phyloP scores from a whole-genome alignment of 2,888 invertebrate genomes.

The Pammene fasciana region DNA sequence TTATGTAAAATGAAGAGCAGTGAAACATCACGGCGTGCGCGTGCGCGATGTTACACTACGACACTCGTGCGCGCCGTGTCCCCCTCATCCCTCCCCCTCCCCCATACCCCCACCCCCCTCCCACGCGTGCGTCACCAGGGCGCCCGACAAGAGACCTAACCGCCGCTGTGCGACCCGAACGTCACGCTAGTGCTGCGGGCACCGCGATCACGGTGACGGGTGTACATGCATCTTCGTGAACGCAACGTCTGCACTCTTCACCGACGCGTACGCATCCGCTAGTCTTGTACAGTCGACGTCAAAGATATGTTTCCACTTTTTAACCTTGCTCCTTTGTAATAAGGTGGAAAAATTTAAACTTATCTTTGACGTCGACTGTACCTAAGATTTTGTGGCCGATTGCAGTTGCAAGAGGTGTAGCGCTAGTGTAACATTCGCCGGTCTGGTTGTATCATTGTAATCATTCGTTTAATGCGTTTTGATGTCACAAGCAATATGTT shows the following conservation, averaged over 20 bases:
- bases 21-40: slow-evolving; percentile 19
- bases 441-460: neutral
- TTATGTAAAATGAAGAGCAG: slow-evolving; percentile 69
- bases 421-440: neutral
- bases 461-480: slow-evolving; percentile 6
- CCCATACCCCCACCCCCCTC: neutral
- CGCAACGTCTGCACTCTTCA: neutral
- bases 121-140: neutral
- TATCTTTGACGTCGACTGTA: no score
- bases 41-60: no score
- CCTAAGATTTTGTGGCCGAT: neutral
- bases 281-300: no score
- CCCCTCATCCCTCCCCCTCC: slow-evolving; percentile 12
- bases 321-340: no score
- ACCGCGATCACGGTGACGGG: neutral
- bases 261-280: neutral
- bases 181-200: neutral
- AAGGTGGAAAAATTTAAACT: no score
- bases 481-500: slow-evolving; percentile 39
- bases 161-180: neutral
- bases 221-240: neutral
- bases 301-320: no score
- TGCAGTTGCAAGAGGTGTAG: neutral
- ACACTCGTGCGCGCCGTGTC: no score
- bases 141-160: slow-evolving; percentile 22